Base-by-base conservation (phyloP, 1,140 invertebrate genomes). In the Anthonomus grandis region DNA sequence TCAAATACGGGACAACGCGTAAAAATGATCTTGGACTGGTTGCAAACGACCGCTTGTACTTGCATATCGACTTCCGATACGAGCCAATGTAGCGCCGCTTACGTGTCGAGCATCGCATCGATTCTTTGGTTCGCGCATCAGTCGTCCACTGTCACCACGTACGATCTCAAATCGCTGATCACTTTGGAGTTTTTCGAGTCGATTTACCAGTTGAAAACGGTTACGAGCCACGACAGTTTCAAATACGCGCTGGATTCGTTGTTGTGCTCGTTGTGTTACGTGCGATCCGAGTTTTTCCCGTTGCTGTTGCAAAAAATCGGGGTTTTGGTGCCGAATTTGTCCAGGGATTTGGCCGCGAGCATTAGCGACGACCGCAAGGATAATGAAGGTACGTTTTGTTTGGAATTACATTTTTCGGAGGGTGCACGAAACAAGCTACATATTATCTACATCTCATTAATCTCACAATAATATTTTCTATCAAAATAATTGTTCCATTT, bases 241-340 rank as follows among this genome's bases (percentile, higher is more conserved):
- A 95, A 94, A 75, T 83, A 84, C 67, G 81, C 90, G 1, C 76
- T 93, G 1, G 89, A 83, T 77, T 79, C 85, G 64, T 80, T 92
- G 4, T 72, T 95, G 10, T 95, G 91, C 68, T 86, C 90, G 0
- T 79, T 93, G 59, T 95, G 91, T 70, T 87, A 86, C 69, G 88
- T 92, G 22, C 81, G 84, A 57, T 86, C 90, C 0, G 82, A 85
- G 38, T 75, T 90, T 17, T 93, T 92, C 62, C 83, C 81, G 18
- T 77, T 84, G 55, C 71, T 94, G 6, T 70, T 94, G 17, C 81
- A 86, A 64, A 83, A 83, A 67, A 83, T 93, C 68, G 84, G 83
- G 49, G 84, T 92, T 15, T 78, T 84, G 1, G 75, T 83, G 19
- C 75, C 79, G 6, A 78, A 79, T 59, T 70, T 79, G 17, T 73